Evolutionary conservation across 1,140 invertebrate species (phyloP).

Genomic region (Aphidius gifuensis): DNA sequence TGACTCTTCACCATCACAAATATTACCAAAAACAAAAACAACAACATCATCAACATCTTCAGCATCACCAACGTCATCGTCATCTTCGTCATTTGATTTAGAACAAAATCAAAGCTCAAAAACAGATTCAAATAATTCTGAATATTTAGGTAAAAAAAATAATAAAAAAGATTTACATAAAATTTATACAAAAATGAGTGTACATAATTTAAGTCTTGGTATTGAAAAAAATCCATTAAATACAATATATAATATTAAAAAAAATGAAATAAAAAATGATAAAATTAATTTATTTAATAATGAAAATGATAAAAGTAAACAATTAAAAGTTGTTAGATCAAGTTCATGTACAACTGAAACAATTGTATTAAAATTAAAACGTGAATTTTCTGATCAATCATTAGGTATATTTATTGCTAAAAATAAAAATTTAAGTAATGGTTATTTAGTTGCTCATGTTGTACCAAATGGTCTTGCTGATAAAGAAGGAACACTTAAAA

Average conservation of each 20-base stretch:
- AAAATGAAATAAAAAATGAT: conserved; percentile 25
- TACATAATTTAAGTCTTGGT: conserved; percentile 28
- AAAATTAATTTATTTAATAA: background rate
- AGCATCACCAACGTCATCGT: conserved; percentile 26
- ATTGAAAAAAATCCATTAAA: conserved; percentile 31
- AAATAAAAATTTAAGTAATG: conserved; percentile 66
- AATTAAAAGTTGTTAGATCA: conserved; percentile 53
- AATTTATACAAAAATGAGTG: conserved; percentile 15
- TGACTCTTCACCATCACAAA: conserved; percentile 43
- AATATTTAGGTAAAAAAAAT: conserved; percentile 32
- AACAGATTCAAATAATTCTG: conserved; percentile 48
- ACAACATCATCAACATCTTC: conserved; percentile 32
- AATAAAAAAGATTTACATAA: background rate
- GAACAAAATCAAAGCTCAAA: conserved; percentile 50
- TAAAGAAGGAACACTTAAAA: conserved; percentile 70
- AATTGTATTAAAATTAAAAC: conserved; percentile 67
- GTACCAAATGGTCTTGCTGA: conserved; percentile 75
- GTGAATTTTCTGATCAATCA: conserved; percentile 66
- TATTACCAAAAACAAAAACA: conserved; percentile 37
- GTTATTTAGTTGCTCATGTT: conserved; percentile 81
- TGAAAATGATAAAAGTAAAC: conserved; percentile 49
- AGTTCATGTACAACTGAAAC: conserved; percentile 53
- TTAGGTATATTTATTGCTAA: conserved; percentile 83
- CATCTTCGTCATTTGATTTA: conserved; percentile 28
- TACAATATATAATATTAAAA: conserved; percentile 23